A percentile compares a stretch with the other conserved stretches of the same genome.
Conservation (phyloP, 1,140 invertebrate species). For the Phymastichus coffea region DNA sequence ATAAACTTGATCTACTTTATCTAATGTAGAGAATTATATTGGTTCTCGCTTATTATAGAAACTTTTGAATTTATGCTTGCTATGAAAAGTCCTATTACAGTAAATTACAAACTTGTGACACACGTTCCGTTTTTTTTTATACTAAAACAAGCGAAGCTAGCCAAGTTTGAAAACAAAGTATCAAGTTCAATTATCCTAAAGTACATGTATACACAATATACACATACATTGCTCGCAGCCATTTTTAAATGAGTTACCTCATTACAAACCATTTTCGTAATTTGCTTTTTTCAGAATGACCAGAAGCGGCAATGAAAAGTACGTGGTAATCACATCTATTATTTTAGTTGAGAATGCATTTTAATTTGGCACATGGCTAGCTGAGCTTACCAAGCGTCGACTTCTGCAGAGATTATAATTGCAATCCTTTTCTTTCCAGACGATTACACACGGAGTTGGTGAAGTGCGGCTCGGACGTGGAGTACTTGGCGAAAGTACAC, state of each 20-base stretch:
- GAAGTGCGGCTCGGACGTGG: constrained; percentile 84
- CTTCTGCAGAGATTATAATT: background rate
- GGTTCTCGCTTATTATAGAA: no score
- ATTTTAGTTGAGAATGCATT: background rate
- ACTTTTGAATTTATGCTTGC: no score
- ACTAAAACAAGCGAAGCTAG: no score
- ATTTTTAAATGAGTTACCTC: background rate
- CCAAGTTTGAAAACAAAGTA: no score
- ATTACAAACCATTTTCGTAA: constrained; percentile 14
- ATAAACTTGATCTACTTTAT: no score
- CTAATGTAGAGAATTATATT: no score
- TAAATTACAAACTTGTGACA: no score
- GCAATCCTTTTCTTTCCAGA: constrained; percentile 47
- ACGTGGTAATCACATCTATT: background rate
- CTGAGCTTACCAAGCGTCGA: background rate
- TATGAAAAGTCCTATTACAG: no score
- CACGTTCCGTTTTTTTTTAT: no score
- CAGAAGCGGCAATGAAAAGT: constrained; percentile 13
- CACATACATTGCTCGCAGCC: no score
- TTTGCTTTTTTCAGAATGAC: constrained; percentile 25
- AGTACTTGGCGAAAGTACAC: constrained; percentile 93
- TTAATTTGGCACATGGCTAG: background rate
- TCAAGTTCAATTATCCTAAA: no score
- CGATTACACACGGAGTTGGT: constrained; percentile 82
- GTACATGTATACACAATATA: no score